Evolutionary conservation across 2,888 invertebrate species (phyloP), one percentile per base, ranked within the genome.

Genomic region (Acheta domesticus): DNA sequence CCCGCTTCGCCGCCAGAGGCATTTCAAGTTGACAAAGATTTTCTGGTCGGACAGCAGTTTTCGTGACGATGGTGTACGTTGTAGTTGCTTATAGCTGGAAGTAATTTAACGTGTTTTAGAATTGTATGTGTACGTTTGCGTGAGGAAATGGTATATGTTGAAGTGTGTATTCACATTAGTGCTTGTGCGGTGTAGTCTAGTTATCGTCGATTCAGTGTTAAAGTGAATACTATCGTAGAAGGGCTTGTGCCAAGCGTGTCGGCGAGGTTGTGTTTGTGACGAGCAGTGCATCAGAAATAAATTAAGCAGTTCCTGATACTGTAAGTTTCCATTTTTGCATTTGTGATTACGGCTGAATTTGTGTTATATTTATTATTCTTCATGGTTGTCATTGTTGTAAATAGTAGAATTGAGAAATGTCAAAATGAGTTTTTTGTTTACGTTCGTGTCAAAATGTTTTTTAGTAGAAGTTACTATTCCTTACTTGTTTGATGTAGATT

Each of bases 21-120:
- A n/a, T 62, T 62, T 62, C n/a, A n/a, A 62, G 16, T 62, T 62
- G 16, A 62, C 62, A 62, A 62, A 62, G 62, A 62, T 62, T 62
- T 62, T 62, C 62, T 62, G n/a, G 3, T 19, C 62, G n/a, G 62
- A 62, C 62, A 62, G 62, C 62, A 62, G 62, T 62, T 14, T 62
- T 62, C 62, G 62, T 62, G 62, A 62, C 16, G 62, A 62, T 62
- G 62, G 62, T 62, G n/a, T 62, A 62, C 62, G 62, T 62, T 19
- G 62, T 19, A 62, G 16, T 62, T 19, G 62, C 62, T 62, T 62
- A n/a, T 14, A 19, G 16, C 62, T 19, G n/a, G 62, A n/a, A 62
- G 62, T 62, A 62, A 62, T 62, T 62, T 62, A 62, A n/a, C n/a
- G 62, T 62, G 62, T 62, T 62, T 62, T 62, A n/a, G n/a, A 62